Evolutionary conservation across 2,888 invertebrate genomes (phyloP).

Genomic region (Pheosia gnoma): DNA sequence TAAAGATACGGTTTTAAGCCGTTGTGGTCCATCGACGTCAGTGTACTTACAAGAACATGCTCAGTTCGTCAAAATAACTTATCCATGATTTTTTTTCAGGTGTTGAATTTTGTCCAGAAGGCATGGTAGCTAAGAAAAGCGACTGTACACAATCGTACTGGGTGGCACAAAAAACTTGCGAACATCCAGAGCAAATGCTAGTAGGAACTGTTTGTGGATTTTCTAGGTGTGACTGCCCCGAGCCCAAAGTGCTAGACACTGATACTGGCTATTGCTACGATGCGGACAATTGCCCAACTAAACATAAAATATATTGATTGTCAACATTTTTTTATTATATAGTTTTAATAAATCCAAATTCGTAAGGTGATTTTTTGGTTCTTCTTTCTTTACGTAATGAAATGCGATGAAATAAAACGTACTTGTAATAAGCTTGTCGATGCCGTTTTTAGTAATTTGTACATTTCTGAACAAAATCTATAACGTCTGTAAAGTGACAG

Average conservation of each 20-base stretch:
- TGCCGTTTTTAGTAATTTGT: not conserved
- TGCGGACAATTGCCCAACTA: constrained; percentile 63
- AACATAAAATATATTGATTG: constrained; percentile 36
- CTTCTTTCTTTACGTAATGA: too few relatives aligned
- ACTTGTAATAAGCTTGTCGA: too few relatives aligned
- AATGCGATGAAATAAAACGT: too few relatives aligned
- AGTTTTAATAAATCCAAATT: too few relatives aligned
- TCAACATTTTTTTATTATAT: not conserved
- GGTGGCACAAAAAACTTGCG: constrained; percentile 61
- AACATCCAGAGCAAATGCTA: constrained; percentile 53
- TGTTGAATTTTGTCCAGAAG: constrained; percentile 61
- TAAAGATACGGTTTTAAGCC: too few relatives aligned
- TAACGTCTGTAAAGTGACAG: not conserved
- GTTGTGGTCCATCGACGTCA: too few relatives aligned
- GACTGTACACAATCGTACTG: constrained; percentile 56
- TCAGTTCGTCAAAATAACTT: not conserved
- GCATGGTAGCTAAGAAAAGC: constrained; percentile 52
- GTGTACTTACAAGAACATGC: too few relatives aligned
- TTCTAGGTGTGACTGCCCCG: constrained; percentile 67
- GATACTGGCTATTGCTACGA: constrained; percentile 66
- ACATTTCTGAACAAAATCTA: not conserved
- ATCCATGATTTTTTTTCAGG: constrained; percentile 43
- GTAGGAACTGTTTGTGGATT: constrained; percentile 63
- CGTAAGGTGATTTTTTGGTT: too few relatives aligned
- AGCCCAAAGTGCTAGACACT: constrained; percentile 52